Conservation (phyloP, 1,140 invertebrate species). For the Leptestheria dahalacensis region DNA sequence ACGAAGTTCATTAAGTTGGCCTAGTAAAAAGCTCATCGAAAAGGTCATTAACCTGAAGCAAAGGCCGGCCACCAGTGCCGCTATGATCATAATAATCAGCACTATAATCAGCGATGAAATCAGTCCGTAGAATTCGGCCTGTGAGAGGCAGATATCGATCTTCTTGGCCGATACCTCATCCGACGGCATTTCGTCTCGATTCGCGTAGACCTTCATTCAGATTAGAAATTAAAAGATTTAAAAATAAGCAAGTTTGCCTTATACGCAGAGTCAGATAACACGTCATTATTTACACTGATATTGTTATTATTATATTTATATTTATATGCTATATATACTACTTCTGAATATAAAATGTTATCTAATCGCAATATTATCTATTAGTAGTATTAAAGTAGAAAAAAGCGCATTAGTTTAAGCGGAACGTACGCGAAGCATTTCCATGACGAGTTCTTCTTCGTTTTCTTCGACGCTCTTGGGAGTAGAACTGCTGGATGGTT, state of each 20-base stretch:
- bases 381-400: conserved; percentile 5
- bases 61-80: conserved; percentile 44
- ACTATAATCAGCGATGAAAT: conserved; percentile 52
- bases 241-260: no score
- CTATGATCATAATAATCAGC: conserved; percentile 45
- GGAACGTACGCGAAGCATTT: conserved; percentile 60
- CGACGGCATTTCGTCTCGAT: conserved; percentile 50
- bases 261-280: no score
- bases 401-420: background rate
- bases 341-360: no score
- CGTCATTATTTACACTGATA: no score
- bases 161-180: conserved; percentile 34
- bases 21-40: background rate
- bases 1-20: no score
- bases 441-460: conserved; percentile 52
- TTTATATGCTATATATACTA: no score
- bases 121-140: conserved; percentile 57
- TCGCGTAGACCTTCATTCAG: conserved; percentile 51
- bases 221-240: no score
- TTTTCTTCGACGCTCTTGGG: conserved; percentile 27
- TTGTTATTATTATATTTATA: no score
- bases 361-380: no score
- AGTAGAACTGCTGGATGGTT: background rate
- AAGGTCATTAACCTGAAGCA: conserved; percentile 42
- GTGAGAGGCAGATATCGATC: conserved; percentile 47